phyloP scores from a whole-genome alignment of 2,797 vertebrate species.

The Rhinatrema bivittatum region DNA sequence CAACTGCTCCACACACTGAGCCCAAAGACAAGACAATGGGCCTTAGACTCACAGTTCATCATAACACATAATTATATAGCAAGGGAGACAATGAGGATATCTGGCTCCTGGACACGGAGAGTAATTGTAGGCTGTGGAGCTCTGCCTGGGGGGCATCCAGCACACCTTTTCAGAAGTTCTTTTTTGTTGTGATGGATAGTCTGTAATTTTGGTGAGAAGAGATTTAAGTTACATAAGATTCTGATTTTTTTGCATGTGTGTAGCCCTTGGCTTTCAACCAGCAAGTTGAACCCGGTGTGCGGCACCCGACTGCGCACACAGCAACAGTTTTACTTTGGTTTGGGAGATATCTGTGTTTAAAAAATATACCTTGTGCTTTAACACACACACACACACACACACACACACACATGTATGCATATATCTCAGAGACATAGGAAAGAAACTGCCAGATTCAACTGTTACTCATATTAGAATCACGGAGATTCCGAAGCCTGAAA shows the following conservation, averaged over 20 bases:
- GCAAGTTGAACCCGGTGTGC: no score
- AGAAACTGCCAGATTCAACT: no score
- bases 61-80: slow-evolving; percentile 69
- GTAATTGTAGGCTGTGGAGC: slow-evolving; percentile 60
- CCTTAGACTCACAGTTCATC: slow-evolving; percentile 65
- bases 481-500: no score
- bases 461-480: no score
- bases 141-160: slow-evolving; percentile 57
- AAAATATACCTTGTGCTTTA: no score
- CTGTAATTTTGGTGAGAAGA: slow-evolving; percentile 53
- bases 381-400: no score
- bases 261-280: slow-evolving; percentile 25
- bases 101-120: slow-evolving; percentile 59
- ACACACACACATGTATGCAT: no score
- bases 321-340: no score
- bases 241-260: not conserved
- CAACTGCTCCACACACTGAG: slow-evolving; percentile 52
- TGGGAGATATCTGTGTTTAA: no score
- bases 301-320: no score
- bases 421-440: no score
- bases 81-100: slow-evolving; percentile 63
- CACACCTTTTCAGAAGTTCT: slow-evolving; percentile 42
- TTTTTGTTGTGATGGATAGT: slow-evolving; percentile 47
- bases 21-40: slow-evolving; percentile 55
- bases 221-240: slow-evolving; percentile 47